Evolutionary conservation across 1,140 invertebrate species (phyloP), one percentile per base, ranked within the genome.

Genomic region (Batillaria attramentaria): DNA sequence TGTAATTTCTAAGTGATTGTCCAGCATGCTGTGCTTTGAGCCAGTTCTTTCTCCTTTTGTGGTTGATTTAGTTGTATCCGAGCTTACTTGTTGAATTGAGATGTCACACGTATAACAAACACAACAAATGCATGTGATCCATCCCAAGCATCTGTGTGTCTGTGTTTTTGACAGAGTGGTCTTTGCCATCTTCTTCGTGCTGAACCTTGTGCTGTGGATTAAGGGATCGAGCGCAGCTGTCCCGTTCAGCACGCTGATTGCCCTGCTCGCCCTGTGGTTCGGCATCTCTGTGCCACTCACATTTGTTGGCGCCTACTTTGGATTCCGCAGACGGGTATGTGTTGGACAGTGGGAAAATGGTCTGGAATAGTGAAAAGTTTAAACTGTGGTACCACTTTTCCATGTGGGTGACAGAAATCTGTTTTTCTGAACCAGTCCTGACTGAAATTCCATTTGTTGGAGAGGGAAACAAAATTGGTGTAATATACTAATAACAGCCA

Each of bases 251-350:
- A 99, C 98, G n/a, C 92, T 99, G n/a, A 90, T 99, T 46, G 98
- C 97, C n/a, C 92, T 99, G 43, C 91, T 99, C 68, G 96, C 97
- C 2, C 93, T 99, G 8, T 99, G 98, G 98, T 97, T 99, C 91
- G 95, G 97, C 77, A 96, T 99, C n/a, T 99, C 98, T 2, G 96
- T 99, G 54, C 98, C 98, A 6, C 93, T 99, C 46, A 99, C 97
- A 10, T 99, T 99, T 91, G 94, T 99, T 81, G 98, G 98, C 13
- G 97, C 98, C 42, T 99, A 98, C 92, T 98, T 99, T 91, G 98
- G 98, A 82, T 99, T 99, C 91, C 96, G 97, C 87, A 99, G 98
- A 92, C 93, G 96, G 91, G 96, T 97, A 92, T 94, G 93, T 92
- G 0, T 77, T 72, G 10, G 78, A 33, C 79, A 35, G 13, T 20